A percentile compares a stretch with the other conserved stretches of the same genome.
phyloP scores from a whole-genome alignment of 2,113 vertebrate species.

The Corythornis madagascariensis region DNA sequence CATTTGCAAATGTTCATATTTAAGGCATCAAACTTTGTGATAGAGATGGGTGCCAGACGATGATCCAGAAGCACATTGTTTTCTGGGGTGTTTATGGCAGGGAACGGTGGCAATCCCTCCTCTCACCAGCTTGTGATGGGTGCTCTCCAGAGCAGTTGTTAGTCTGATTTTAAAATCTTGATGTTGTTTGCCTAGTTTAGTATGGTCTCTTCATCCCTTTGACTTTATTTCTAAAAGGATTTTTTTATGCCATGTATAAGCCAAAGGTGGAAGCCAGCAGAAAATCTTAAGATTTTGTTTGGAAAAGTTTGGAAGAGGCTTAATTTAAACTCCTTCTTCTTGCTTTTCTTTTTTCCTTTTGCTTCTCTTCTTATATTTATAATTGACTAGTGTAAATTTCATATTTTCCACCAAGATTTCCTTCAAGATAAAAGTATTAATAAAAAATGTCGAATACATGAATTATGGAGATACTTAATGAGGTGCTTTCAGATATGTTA shows the following conservation, averaged over 20 bases:
- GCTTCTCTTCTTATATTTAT: neutral
- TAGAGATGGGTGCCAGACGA: neutral
- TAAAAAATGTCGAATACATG: neutral
- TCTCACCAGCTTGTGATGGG: neutral
- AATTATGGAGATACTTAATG: neutral
- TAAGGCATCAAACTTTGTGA: neutral
- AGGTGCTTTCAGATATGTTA: neutral
- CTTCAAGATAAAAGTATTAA: neutral
- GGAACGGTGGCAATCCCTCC: neutral
- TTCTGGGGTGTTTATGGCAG: neutral
- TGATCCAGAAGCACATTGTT: neutral
- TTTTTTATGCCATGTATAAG: neutral
- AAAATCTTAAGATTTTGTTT: neutral
- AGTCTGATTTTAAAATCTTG: neutral
- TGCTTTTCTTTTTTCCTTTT: neutral
- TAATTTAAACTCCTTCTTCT: neutral
- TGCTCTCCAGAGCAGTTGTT: neutral
- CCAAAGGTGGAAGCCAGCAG: neutral
- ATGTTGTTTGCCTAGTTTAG: neutral
- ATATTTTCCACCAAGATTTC: neutral
- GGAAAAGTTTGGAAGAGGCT: neutral
- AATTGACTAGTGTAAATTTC: neutral
- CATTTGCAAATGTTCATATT: neutral
- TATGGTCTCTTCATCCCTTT: neutral
- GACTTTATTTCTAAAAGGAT: neutral